Evolutionary conservation across 2,113 vertebrate species (phyloP).

Genomic region (Echinops telfairi): DNA sequence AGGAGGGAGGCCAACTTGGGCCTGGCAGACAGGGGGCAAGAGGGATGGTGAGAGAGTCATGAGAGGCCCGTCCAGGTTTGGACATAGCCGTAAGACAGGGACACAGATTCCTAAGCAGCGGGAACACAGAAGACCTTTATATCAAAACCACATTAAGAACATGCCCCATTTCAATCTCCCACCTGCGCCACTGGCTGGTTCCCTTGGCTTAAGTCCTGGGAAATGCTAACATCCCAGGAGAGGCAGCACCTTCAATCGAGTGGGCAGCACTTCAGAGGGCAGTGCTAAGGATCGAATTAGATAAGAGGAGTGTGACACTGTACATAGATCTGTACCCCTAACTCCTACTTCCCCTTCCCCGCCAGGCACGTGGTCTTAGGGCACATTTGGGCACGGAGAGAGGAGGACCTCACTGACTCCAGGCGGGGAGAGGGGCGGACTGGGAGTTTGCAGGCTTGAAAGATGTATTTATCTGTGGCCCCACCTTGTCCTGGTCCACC

Average conservation of each 20-base stretch:
- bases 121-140: background rate
- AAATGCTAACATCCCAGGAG: background rate
- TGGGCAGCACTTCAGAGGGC: background rate
- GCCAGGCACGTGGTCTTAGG: too few species aligned
- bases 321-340: background rate
- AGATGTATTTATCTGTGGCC: background rate
- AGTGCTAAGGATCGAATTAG: background rate
- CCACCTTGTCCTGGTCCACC: background rate
- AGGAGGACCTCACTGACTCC: background rate
- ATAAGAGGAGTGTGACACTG: fast-evolving
- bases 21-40: background rate
- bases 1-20: background rate
- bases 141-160: background rate
- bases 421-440: background rate
- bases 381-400: background rate
- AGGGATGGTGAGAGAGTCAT: fast-evolving
- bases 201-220: too few species aligned
- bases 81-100: background rate
- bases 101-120: background rate
- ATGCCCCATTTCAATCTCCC: background rate
- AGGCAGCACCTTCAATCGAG: background rate
- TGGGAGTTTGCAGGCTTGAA: background rate
- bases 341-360: background rate
- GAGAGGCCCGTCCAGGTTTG: background rate
- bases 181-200: background rate